A percentile compares a stretch with the other conserved stretches of the same genome.
phyloP scores from a whole-genome alignment of 2,113 vertebrate genomes.

The Megaleporinus macrocephalus region DNA sequence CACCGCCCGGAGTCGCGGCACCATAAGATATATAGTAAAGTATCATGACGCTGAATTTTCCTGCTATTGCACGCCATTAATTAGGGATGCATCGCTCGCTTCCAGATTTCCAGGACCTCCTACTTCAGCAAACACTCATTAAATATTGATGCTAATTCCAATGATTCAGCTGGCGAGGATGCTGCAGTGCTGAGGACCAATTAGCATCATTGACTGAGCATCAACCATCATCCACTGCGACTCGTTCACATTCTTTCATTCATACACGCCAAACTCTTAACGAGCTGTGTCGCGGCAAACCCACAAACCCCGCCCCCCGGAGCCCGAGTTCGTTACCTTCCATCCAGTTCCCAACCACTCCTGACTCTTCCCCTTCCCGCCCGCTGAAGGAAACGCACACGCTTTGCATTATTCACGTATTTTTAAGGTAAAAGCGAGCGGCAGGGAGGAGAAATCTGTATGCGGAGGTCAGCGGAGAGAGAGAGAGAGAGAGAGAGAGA shows the following conservation, averaged over 20 bases:
- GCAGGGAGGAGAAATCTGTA: constrained; percentile 3
- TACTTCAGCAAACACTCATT: background rate
- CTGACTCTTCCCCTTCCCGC: background rate
- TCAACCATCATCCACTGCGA: background rate
- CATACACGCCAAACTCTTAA: background rate
- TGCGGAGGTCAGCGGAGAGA: background rate
- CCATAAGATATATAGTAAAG: too few relatives aligned
- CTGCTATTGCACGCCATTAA: too few relatives aligned
- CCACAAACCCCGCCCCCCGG: background rate
- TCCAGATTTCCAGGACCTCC: background rate
- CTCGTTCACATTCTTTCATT: background rate
- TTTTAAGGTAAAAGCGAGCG: background rate
- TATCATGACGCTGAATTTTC: too few relatives aligned
- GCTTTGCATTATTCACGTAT: constrained; percentile 12
- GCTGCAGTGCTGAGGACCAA: background rate
- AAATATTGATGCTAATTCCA: background rate
- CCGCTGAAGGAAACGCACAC: background rate
- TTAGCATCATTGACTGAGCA: background rate
- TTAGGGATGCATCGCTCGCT: background rate
- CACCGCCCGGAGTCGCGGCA: too few relatives aligned
- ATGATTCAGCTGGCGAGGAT: background rate
- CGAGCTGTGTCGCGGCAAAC: background rate
- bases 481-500: too few relatives aligned
- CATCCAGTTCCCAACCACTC: background rate
- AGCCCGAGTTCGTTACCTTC: background rate